These are phyloP conservation scores for Helarctos malayanus DNA, from an alignment of 2,797 vertebrate species.

Conservation along the genomic window DNA sequence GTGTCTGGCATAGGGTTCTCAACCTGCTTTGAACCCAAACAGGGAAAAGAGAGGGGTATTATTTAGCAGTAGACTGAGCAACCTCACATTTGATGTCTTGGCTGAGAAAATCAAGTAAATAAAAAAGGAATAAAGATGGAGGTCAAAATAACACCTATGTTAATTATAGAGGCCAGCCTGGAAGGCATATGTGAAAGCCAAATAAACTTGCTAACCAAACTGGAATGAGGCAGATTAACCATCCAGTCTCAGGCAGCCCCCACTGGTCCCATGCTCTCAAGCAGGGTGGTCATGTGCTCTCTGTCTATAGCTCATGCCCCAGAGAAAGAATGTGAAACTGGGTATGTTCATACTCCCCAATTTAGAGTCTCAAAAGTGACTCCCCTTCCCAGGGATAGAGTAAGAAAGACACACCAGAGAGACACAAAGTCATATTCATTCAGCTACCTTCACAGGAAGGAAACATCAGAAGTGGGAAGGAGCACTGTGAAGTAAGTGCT, in stretches of 20 bases:
- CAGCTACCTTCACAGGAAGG: background rate
- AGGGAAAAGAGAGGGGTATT: background rate
- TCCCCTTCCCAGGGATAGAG: background rate
- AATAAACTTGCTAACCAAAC: background rate
- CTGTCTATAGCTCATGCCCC: too few species aligned
- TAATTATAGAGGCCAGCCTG: background rate
- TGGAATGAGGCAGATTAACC: background rate
- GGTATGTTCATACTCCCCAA: background rate
- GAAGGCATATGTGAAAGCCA: constrained; percentile 6
- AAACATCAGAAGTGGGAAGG: background rate
- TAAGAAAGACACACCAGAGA: background rate
- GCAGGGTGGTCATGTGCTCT: background rate
- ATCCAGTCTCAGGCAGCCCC: background rate
- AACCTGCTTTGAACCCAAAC: background rate
- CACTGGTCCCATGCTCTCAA: background rate
- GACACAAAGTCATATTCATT: background rate
- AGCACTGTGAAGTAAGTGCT: background rate
- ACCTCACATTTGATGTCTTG: background rate
- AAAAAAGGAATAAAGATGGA: background rate
- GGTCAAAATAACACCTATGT: background rate
- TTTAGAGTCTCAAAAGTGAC: background rate
- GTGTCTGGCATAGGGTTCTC: background rate
- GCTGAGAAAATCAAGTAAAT: background rate
- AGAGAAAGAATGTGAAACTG: background rate
- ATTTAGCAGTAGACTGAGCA: background rate